Conservation (phyloP, 2,797 vertebrate species). For the Monodelphis domestica region DNA sequence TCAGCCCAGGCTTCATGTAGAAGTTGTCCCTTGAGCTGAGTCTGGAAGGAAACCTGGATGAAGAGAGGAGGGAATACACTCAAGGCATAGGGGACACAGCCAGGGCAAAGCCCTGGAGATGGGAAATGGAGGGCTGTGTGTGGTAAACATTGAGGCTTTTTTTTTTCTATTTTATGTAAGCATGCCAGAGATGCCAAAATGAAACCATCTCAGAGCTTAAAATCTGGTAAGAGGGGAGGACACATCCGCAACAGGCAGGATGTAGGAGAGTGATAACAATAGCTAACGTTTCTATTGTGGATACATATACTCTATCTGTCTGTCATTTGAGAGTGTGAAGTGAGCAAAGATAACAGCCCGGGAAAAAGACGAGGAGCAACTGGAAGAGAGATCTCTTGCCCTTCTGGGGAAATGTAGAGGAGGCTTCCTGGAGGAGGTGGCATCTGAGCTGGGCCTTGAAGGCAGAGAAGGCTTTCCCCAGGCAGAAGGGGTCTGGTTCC, state of each 20-base stretch:
- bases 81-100: background rate
- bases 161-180: background rate
- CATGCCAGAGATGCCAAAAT: background rate
- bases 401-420: accelerated
- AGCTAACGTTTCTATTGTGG: background rate
- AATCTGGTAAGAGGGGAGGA: background rate
- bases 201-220: background rate
- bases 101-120: background rate
- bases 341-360: background rate
- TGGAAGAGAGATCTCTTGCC: background rate
- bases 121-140: background rate
- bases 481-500: background rate
- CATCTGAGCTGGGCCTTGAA: background rate
- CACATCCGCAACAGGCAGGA: background rate
- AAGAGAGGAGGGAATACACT: background rate
- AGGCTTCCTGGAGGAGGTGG: background rate
- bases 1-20: background rate
- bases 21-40: background rate
- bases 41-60: background rate
- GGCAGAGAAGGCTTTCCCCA: background rate
- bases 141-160: background rate
- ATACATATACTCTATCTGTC: no score
- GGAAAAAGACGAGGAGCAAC: background rate
- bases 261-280: background rate
- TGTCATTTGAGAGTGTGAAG: background rate